Percentiles rank a stretch among this genome's conserved stretches.
phyloP scores from a whole-genome alignment of 1,140 invertebrate species.

The Plodia interpunctella region DNA sequence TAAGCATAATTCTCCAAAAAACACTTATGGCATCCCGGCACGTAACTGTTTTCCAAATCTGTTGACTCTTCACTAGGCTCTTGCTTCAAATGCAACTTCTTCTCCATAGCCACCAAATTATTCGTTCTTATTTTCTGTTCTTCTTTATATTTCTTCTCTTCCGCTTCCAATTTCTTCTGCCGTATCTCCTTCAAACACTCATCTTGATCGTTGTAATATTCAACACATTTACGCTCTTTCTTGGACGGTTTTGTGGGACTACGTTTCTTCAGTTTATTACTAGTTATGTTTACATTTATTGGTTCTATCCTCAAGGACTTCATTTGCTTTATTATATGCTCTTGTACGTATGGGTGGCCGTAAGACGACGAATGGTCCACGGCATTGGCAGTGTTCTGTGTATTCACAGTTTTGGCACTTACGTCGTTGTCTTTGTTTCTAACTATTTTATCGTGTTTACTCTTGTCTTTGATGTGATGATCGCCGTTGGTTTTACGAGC shows the following conservation, averaged over 20 bases:
- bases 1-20: slow-evolving; percentile 75
- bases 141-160: slow-evolving; percentile 46
- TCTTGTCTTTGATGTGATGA: slow-evolving; percentile 64
- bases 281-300: slow-evolving; percentile 55
- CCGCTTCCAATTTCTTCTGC: slow-evolving; percentile 62
- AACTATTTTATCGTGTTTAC: slow-evolving; percentile 66
- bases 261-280: slow-evolving; percentile 49
- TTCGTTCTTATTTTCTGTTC: slow-evolving; percentile 40
- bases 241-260: slow-evolving; percentile 63
- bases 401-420: slow-evolving; percentile 57
- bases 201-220: slow-evolving; percentile 76
- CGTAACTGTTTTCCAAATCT: slow-evolving; percentile 55
- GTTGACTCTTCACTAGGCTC: slow-evolving; percentile 71
- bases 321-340: slow-evolving; percentile 71
- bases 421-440: slow-evolving; percentile 57
- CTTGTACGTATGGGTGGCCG: slow-evolving; percentile 57
- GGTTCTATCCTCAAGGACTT: slow-evolving; percentile 66
- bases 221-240: slow-evolving; percentile 53
- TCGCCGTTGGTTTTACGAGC: slow-evolving; percentile 63
- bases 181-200: slow-evolving; percentile 72
- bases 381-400: slow-evolving; percentile 44
- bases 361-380: slow-evolving; percentile 46
- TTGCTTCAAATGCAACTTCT: slow-evolving; percentile 52
- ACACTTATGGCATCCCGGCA: slow-evolving; percentile 71
- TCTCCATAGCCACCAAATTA: slow-evolving; percentile 45